phyloP scores from a whole-genome alignment of 2,888 invertebrate species.

The Criorhina ranunculi region DNA sequence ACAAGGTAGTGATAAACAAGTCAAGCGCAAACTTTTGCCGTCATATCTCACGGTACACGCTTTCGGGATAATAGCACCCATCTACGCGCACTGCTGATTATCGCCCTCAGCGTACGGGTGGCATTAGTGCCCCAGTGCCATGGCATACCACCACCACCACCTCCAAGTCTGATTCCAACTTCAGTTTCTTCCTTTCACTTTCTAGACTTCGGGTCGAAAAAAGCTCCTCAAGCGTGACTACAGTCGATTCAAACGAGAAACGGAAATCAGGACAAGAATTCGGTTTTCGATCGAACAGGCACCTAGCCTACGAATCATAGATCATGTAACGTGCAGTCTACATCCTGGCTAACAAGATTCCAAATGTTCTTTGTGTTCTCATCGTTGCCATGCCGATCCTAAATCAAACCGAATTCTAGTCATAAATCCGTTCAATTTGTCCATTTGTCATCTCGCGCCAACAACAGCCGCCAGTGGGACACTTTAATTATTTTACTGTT shows the following conservation, averaged over 20 bases:
- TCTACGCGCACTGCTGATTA: slow-evolving; percentile 68
- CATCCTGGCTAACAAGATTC: not conserved
- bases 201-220: slow-evolving; percentile 45
- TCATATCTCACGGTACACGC: slow-evolving; percentile 60
- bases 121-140: slow-evolving; percentile 25
- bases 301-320: not conserved
- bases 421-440: slow-evolving; percentile 75
- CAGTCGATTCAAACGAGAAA: slow-evolving; percentile 16
- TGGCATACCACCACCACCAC: not conserved
- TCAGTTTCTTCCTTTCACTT: slow-evolving; percentile 74
- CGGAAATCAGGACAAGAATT: slow-evolving; percentile 44
- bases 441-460: slow-evolving; percentile 70
- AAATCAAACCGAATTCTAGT: slow-evolving; percentile 58
- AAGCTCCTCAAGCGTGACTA: slow-evolving; percentile 56
- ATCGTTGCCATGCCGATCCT: slow-evolving; percentile 23
- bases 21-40: slow-evolving; percentile 63
- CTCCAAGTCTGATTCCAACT: slow-evolving; percentile 21
- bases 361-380: not conserved
- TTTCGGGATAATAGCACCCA: slow-evolving; percentile 71
- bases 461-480: slow-evolving; percentile 57
- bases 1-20: slow-evolving; percentile 60
- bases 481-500: slow-evolving; percentile 75
- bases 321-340: not conserved
- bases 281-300: not conserved
- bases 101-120: slow-evolving; percentile 54